Percentiles rank a stretch among this genome's conserved stretches.
phyloP scores from a whole-genome alignment of 2,113 vertebrate genomes.

The Mohoua ochrocephala region DNA sequence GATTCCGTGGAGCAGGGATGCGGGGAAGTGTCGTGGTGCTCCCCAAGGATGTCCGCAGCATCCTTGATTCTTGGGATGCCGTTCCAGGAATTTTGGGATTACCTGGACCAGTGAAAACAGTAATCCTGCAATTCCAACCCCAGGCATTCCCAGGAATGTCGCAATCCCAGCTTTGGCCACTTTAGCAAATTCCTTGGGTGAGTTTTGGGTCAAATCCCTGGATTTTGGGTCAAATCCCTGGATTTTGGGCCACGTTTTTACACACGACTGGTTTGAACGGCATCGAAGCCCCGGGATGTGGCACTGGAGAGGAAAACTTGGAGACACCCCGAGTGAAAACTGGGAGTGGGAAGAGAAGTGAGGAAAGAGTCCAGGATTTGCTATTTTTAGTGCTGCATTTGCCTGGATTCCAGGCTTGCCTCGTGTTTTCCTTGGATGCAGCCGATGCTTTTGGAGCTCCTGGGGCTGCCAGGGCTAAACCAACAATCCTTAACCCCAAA shows the following conservation, averaged over 20 bases:
- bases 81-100: background rate
- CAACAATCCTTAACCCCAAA: background rate
- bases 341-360: background rate
- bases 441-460: background rate
- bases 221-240: background rate
- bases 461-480: background rate
- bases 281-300: background rate
- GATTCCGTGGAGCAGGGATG: background rate
- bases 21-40: accelerated
- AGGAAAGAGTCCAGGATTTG: background rate
- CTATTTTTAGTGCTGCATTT: background rate
- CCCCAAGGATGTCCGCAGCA: background rate
- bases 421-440: background rate
- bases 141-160: background rate
- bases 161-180: background rate
- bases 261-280: accelerated
- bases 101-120: background rate
- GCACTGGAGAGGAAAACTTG: background rate
- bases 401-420: background rate
- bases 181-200: background rate
- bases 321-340: accelerated
- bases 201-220: background rate
- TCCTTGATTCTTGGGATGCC: background rate
- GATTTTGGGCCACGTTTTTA: background rate
- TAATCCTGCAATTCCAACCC: background rate